Base-by-base conservation (phyloP, 2,797 vertebrate species). In the Catamblyrhynchus diadema region DNA sequence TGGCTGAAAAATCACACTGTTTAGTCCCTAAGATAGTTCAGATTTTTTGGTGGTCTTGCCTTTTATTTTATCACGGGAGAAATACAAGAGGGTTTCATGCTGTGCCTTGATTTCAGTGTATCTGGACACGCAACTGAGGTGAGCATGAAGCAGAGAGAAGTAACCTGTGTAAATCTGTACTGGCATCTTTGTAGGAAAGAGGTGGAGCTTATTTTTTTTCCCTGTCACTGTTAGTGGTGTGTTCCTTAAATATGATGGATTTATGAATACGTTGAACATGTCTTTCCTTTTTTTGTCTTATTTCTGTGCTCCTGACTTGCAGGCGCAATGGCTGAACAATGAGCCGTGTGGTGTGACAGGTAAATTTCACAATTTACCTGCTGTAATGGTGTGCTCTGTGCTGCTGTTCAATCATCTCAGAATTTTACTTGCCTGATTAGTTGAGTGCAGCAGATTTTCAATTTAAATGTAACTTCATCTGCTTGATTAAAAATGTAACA, bases 381-480 rank as follows among this genome's bases (percentile, higher is more conserved):
- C 97, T 35, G 75, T 96, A 96, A 90, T 95, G 94, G 93, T 96
- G 91, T 95, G 96, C 96, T 95, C 53, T 92, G 67, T 93, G 84
- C 97, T 83, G 90, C 97, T 90, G 27, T 97, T 97, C 97, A 97
- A 14, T 96, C 98, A 94, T 95, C 95, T 93, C 94, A 37, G 97
- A 98, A 97, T 97, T 97, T 92, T 91, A 88, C 96, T 96, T 97
- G 96, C 96, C 97, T 98, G 97, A 97, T 97, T 97, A 98, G 97
- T 97, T 98, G 97, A 97, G 96, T 97, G 97, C 97, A 96, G 97
- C 97, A 97, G 97, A 98, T 98, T 98, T 98, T 98, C 98, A 98
- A 98, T 98, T 98, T 98, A 98, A 98, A 98, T 98, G 97, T 98
- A 97, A 97, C 97, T 98, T 98, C 97, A 97, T 98, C 98, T 98